Conservation (phyloP, 2,113 vertebrate genomes). For the Pithys albifrons region DNA sequence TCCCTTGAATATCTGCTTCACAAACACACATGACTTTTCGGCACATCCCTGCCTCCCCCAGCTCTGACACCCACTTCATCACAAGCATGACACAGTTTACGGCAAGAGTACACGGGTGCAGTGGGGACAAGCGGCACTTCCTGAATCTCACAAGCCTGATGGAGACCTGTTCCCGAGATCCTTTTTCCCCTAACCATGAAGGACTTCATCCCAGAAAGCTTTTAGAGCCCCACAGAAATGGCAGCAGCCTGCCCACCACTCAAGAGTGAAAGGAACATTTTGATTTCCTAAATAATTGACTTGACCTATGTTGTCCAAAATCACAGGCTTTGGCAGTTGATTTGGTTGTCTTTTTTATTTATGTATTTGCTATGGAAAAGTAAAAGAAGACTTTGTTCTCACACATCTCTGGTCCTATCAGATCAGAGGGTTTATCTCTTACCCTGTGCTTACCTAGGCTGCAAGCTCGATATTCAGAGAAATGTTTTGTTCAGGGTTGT, state of each 20-base stretch:
- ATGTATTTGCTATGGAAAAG: neutral
- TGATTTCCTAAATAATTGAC: neutral
- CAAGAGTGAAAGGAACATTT: neutral
- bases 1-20: conserved; percentile 10
- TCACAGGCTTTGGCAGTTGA: neutral
- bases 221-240: neutral
- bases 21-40: neutral
- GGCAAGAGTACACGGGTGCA: neutral
- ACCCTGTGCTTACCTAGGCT: neutral
- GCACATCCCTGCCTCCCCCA: conserved; percentile 31
- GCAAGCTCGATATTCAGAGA: neutral
- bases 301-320: neutral
- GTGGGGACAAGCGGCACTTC: neutral
- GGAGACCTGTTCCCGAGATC: neutral
- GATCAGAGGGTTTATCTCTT: neutral
- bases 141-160: neutral
- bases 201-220: neutral
- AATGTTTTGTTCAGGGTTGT: neutral
- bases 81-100: conserved; percentile 27
- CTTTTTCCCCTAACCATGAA: neutral
- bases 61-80: conserved; percentile 10
- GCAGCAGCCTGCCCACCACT: neutral
- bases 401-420: neutral
- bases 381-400: conserved; percentile 18
- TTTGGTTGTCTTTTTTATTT: neutral